Conservation (phyloP, 2,797 vertebrate species). For the Spheniscus humboldti region DNA sequence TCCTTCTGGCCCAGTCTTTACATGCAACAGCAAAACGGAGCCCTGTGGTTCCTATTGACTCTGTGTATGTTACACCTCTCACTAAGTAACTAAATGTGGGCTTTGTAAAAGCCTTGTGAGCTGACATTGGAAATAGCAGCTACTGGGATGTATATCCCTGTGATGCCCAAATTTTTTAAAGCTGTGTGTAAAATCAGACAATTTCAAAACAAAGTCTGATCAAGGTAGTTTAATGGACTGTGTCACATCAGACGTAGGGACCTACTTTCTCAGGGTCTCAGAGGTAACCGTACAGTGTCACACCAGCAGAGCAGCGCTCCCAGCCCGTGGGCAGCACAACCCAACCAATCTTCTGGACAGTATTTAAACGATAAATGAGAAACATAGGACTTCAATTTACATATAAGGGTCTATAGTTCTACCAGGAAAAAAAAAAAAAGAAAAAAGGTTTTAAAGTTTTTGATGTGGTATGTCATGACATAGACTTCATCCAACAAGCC, state of each 20-base stretch:
- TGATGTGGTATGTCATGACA: not conserved
- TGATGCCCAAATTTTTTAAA: not conserved
- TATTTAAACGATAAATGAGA: not conserved
- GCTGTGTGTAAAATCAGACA: not conserved
- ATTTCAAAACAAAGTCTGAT: not conserved
- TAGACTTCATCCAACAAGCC: not conserved
- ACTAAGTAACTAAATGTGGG: not conserved
- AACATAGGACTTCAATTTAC: not conserved
- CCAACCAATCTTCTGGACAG: not conserved
- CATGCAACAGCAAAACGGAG: not conserved
- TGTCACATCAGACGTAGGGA: not conserved
- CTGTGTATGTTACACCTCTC: not conserved
- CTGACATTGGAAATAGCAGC: not conserved
- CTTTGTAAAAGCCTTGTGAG: not conserved
- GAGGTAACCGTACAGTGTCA: accelerated
- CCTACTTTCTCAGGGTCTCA: not conserved
- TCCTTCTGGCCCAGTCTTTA: not conserved
- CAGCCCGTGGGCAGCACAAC: not conserved
- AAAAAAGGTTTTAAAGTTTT: not conserved
- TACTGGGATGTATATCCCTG: not conserved
- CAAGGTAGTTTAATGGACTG: not conserved
- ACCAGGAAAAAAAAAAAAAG: not conserved
- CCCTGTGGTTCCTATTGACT: not conserved
- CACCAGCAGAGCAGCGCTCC: not conserved
- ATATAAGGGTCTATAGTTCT: not conserved